phyloP scores from a whole-genome alignment of 2,797 vertebrate species.

The Phoeniculus purpureus region DNA sequence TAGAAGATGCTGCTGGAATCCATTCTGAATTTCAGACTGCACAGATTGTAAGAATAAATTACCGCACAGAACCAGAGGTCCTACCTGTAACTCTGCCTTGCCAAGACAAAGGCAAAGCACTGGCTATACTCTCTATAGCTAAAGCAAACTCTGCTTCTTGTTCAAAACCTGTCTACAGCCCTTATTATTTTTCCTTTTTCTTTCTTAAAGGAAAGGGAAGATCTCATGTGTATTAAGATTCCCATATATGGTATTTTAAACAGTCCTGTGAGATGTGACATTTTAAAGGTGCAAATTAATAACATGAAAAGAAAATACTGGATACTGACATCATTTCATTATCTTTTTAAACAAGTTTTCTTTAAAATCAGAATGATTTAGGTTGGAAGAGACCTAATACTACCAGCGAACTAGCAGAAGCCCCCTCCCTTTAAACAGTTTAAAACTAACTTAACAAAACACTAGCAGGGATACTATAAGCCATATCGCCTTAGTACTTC shows the following conservation, averaged over 20 bases:
- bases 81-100: not conserved
- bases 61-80: conserved; percentile 1
- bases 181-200: too few relatives aligned
- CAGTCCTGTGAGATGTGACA: not conserved
- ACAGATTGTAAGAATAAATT: conserved; percentile 20
- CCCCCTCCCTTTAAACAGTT: not conserved
- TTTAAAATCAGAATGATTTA: not conserved
- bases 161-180: not conserved
- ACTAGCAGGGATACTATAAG: not conserved
- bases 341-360: not conserved
- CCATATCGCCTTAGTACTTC: not conserved
- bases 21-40: conserved; percentile 13
- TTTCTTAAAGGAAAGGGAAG: not conserved
- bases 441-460: conserved; percentile 41
- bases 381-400: not conserved
- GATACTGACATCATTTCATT: not conserved
- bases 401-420: not conserved
- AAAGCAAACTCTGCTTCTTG: not conserved
- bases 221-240: not conserved
- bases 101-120: not conserved
- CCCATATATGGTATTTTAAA: not conserved
- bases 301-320: not conserved
- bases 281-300: not conserved
- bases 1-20: conserved; percentile 30
- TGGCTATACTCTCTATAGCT: not conserved